phyloP scores from a whole-genome alignment of 2,113 vertebrate species.

The Thomomys bottae region DNA sequence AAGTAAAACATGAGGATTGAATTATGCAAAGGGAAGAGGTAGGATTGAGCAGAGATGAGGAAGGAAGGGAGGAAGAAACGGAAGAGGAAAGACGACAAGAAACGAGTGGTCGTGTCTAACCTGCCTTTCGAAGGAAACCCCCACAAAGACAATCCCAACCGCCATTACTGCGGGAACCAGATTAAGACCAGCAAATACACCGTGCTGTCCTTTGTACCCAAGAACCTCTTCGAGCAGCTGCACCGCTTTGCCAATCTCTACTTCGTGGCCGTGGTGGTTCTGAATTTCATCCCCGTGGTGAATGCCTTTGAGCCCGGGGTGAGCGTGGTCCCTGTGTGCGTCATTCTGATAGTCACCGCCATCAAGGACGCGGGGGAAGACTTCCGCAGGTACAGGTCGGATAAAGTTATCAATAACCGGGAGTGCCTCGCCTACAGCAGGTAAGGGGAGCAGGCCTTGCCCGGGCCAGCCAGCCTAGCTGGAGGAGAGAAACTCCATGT shows the following conservation, averaged over 20 bases:
- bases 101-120: slow-evolving; percentile 89
- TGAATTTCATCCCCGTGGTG: slow-evolving; percentile 94
- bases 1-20: slow-evolving; percentile 71
- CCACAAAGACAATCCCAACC: slow-evolving; percentile 90
- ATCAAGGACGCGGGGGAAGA: slow-evolving; percentile 97
- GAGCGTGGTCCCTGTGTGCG: slow-evolving; percentile 90
- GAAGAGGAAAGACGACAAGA: slow-evolving; percentile 86
- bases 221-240: slow-evolving; percentile 94
- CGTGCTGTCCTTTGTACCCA: slow-evolving; percentile 91
- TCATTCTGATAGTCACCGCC: slow-evolving; percentile 91
- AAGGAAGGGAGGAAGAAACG: slow-evolving; percentile 80
- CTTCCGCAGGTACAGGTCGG: slow-evolving; percentile 90
- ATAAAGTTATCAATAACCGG: slow-evolving; percentile 92
- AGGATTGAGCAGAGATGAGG: slow-evolving; percentile 81
- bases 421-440: slow-evolving; percentile 92
- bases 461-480: too few species aligned
- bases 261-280: slow-evolving; percentile 89
- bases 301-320: slow-evolving; percentile 94
- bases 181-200: slow-evolving; percentile 96
- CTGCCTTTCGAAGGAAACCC: slow-evolving; percentile 86
- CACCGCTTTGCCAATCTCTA: slow-evolving; percentile 95
- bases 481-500: too few species aligned
- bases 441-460: slow-evolving; percentile 82
- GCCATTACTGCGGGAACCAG: slow-evolving; percentile 87
- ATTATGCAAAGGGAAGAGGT: slow-evolving; percentile 78